Evolutionary conservation across 2,888 invertebrate species (phyloP).

Genomic region (Apamea monoglypha): DNA sequence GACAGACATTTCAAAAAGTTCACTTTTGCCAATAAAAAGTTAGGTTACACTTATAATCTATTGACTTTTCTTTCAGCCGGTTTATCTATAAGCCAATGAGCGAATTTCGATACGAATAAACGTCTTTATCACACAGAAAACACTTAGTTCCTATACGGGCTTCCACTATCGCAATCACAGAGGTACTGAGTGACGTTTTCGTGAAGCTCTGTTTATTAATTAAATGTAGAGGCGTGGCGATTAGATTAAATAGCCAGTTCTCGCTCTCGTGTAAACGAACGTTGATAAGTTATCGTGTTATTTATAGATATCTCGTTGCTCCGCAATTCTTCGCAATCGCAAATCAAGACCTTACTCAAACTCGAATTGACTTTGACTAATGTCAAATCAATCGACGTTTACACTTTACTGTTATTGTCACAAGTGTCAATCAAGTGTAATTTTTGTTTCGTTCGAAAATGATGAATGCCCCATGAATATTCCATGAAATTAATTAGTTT

Average conservation of each 20-base stretch:
- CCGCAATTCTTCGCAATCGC: conserved; percentile 44
- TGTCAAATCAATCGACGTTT: conserved; percentile 32
- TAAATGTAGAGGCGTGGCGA: conserved; percentile 78
- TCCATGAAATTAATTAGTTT: conserved; percentile 2
- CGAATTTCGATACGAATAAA: conserved; percentile 41
- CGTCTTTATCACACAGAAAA: conserved; percentile 54
- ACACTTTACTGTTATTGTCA: background rate
- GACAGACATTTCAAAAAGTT: conserved; percentile 79
- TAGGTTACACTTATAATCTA: conserved; percentile 64
- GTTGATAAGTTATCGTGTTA: conserved; percentile 71
- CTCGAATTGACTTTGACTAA: conserved; percentile 35
- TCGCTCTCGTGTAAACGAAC: conserved; percentile 67
- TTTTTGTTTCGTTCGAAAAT: conserved; percentile 42
- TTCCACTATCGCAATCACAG: conserved; percentile 40
- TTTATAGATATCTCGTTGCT: conserved; percentile 66
- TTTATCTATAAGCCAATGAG: conserved; percentile 36
- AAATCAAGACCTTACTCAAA: conserved; percentile 32
- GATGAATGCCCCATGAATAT: background rate
- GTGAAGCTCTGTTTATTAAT: conserved; percentile 60
- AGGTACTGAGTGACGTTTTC: conserved; percentile 52
- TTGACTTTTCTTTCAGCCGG: conserved; percentile 37
- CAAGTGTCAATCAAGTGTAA: background rate
- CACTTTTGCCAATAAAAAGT: conserved; percentile 45
- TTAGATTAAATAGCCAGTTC: conserved; percentile 69
- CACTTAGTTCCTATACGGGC: conserved; percentile 54